Percentiles rank a stretch among this genome's conserved stretches.
Evolutionary conservation across 2,113 vertebrate genomes (phyloP).

Genomic region (Myiopsitta monachus): DNA sequence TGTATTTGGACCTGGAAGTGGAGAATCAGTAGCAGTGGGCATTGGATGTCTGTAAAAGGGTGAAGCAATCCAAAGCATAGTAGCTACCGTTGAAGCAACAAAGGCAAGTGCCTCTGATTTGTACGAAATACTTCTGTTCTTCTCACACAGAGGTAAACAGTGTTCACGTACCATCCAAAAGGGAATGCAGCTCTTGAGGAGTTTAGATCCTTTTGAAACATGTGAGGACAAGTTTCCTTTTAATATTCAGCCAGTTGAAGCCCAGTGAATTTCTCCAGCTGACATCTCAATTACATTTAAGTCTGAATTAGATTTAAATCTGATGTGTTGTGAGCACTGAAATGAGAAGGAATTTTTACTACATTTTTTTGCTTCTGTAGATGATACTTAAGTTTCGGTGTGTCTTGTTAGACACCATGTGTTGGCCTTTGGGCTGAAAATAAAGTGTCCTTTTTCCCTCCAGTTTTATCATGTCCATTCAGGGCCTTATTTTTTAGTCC

Average conservation of each 20-base stretch:
- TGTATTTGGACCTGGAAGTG: neutral
- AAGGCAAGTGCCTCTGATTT: conserved; percentile 53
- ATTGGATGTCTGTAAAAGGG: neutral
- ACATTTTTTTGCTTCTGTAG: neutral
- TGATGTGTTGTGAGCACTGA: neutral
- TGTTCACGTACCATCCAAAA: neutral
- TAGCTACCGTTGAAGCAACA: conserved; percentile 52
- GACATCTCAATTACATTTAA: neutral
- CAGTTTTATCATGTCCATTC: neutral
- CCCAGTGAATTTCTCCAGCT: neutral
- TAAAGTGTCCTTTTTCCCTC: neutral
- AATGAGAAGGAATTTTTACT: neutral
- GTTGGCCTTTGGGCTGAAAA: neutral
- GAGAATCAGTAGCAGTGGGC: neutral
- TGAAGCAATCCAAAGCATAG: neutral
- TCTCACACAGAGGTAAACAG: neutral
- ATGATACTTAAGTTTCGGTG: neutral
- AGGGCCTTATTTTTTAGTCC: neutral
- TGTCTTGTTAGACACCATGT: neutral
- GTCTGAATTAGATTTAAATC: neutral
- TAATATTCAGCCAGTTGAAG: neutral
- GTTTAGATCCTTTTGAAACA: neutral
- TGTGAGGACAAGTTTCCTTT: neutral
- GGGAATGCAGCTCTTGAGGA: neutral
- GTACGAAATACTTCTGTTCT: conserved; percentile 37